Evolutionary conservation across 2,113 vertebrate genomes (phyloP), one percentile per base, ranked within the genome.

Genomic region (Grammomys surdaster): DNA sequence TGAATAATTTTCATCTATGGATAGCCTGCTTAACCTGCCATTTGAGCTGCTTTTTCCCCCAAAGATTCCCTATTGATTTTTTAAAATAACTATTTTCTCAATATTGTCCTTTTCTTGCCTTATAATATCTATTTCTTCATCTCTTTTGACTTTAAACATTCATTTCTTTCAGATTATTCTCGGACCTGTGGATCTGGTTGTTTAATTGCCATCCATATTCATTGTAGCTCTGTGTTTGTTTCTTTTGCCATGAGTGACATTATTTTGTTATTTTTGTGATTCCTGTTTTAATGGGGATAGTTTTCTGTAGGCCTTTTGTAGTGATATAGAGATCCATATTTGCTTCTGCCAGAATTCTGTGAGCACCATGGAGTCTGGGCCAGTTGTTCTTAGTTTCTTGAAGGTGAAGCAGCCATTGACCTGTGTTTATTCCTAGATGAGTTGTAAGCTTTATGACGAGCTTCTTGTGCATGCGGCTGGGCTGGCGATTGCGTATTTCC

Each of bases 331-430:
- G 12, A 81, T 40, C 88, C 33, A 13, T 6, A 13, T 85, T 88
- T 89, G 67, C 67, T 96, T 92, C 80, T 78, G 56, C 73, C 67
- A 85, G 56, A 54, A 9, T 92, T 28, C 56, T 65, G 0, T 85
- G 93, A 14, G 31, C 65, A 67, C 85, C 26, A 31, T 16, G 10
- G 82, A 94, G 24, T 91, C 72, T 89, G 81, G 26, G 80, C 40
- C 17, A 84, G 3, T 92, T 88, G 13, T 84, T 95, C 91, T 95
- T 88, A 84, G 65, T 86, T 89, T 96, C 43, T 76, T 91, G 14
- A 48, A 19, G n/a, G 17, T 89, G 22, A 69, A 84, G 54, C 5
- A 58, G 28, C 48, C n/a, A 19, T 9, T 76, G 70, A 76, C 88
- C 6, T 56, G 31, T 90, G 87, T 58, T 60, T n/a, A 4, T 17